Evolutionary conservation across 2,888 invertebrate genomes (phyloP).

Genomic region (Idaea dimidiata): DNA sequence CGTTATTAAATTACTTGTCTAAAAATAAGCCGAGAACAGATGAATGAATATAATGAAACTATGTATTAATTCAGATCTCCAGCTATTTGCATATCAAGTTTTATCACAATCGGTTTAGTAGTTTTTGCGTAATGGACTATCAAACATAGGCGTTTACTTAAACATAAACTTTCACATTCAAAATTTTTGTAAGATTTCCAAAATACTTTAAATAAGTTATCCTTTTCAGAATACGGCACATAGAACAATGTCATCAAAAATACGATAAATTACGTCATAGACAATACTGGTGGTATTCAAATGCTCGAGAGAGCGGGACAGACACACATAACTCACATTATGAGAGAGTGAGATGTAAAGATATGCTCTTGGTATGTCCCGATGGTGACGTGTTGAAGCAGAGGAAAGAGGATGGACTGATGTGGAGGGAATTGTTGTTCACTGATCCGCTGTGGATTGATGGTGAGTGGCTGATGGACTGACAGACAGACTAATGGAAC

Average conservation of each 20-base stretch:
- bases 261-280: conserved; percentile 64
- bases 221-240: conserved; percentile 62
- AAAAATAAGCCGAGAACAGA: too few species aligned
- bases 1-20: too few species aligned
- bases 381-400: conserved; percentile 58
- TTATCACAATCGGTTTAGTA: too few species aligned
- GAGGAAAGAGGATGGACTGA: conserved; percentile 56
- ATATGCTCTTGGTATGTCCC: conserved; percentile 63
- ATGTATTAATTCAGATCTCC: too few species aligned
- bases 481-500: neutral
- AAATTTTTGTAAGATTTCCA: too few species aligned
- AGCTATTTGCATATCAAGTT: too few species aligned
- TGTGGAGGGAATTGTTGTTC: conserved; percentile 69
- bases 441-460: conserved; percentile 63
- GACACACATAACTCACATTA: conserved; percentile 23
- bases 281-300: conserved; percentile 58
- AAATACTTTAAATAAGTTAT: neutral
- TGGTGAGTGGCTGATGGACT: conserved; percentile 40
- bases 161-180: too few species aligned
- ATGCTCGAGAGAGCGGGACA: conserved; percentile 12
- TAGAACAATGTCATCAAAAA: conserved; percentile 53
- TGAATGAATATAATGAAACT: neutral
- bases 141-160: too few species aligned
- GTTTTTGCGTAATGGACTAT: too few species aligned
- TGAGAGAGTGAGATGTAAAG: conserved; percentile 53